These are phyloP conservation scores for Scomber colias DNA, from an alignment of 2,113 vertebrate species.

Conservation along the genomic window DNA sequence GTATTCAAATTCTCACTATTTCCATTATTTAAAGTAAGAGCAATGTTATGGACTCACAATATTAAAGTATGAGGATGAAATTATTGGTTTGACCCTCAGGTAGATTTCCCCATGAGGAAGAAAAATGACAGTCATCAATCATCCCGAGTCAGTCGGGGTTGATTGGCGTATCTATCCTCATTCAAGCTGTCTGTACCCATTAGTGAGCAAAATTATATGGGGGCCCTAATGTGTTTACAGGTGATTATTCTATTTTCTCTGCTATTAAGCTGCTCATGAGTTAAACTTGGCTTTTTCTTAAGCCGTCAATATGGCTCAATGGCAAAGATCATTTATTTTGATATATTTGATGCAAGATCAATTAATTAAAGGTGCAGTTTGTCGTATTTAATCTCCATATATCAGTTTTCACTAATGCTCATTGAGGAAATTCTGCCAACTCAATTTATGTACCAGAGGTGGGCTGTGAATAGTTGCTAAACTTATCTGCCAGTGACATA, in stretches of 20 bases:
- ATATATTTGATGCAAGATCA: constrained; percentile 49
- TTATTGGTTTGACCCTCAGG: constrained; percentile 35
- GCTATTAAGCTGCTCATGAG: constrained; percentile 41
- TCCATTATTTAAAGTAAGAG: neutral
- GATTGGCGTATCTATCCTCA: constrained; percentile 82
- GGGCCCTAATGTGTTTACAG: constrained; percentile 59
- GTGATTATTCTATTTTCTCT: constrained; percentile 54
- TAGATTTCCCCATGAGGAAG: constrained; percentile 27
- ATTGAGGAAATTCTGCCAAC: neutral
- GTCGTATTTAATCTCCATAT: constrained; percentile 36
- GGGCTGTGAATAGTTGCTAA: constrained; percentile 18
- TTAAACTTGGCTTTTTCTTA: constrained; percentile 40
- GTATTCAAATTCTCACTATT: neutral
- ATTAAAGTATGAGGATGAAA: neutral
- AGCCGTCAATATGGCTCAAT: constrained; percentile 45
- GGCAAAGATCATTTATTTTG: constrained; percentile 58
- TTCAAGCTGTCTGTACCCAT: constrained; percentile 78
- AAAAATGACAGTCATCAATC: constrained; percentile 80
- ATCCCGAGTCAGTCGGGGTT: constrained; percentile 56
- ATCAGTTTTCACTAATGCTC: neutral
- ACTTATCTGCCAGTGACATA: constrained; percentile 34
- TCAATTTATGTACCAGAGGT: constrained; percentile 17
- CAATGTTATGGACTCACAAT: neutral
- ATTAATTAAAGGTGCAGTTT: constrained; percentile 43
- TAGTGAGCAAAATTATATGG: constrained; percentile 59